Base-by-base conservation (phyloP, 2,797 vertebrate species). In the Odontamblyopus rebecca region DNA sequence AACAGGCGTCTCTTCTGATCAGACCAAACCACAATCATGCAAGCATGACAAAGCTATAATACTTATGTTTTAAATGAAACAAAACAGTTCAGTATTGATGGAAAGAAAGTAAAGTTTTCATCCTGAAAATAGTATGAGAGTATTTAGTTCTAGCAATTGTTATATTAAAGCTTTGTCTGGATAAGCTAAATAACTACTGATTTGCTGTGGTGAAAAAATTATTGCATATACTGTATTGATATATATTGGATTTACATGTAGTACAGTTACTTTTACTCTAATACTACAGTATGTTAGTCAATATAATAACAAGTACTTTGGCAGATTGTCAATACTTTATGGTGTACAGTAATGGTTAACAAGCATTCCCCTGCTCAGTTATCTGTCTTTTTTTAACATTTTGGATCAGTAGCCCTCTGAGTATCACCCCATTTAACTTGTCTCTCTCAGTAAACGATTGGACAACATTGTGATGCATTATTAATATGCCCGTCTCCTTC, bases 381-480 rank as follows among this genome's bases (percentile, higher is more conserved):
- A 54, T 77, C 26, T 9, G 32, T 72, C 70, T 23, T 23, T 23
- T 61, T 68, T 80, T 75, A 63, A 12, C 11, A 26, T 71, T 73
- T 74, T 68, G 13, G 69, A 70, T 48, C 64, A n/a, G 63, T 53
- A 54, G 63, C 70, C 66, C 74, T 69, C 61, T 67, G 68, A 60
- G 62, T 61, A 54, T 70, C 35, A 15, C 71, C 67, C 82, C 77
- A 38, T 79, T 82, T 76, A 86, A 88, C 77, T 74, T 63, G 44
- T 32, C 82, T 70, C 78, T 78, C 71, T 73, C 78, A 57, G 78
- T 88, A 88, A 88, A 88, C 67, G 87, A 89, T 90, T 84, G 76
- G 86, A 85, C 82, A 83, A 81, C 82, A 87, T 85, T 81, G 73
- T 70, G 75, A 82, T 91, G 75, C 82, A 90, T 93, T 89, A 88